A percentile compares a stretch with the other conserved stretches of the same genome.
Conservation (phyloP, 2,113 vertebrate genomes). For the Bothrops jararaca region DNA sequence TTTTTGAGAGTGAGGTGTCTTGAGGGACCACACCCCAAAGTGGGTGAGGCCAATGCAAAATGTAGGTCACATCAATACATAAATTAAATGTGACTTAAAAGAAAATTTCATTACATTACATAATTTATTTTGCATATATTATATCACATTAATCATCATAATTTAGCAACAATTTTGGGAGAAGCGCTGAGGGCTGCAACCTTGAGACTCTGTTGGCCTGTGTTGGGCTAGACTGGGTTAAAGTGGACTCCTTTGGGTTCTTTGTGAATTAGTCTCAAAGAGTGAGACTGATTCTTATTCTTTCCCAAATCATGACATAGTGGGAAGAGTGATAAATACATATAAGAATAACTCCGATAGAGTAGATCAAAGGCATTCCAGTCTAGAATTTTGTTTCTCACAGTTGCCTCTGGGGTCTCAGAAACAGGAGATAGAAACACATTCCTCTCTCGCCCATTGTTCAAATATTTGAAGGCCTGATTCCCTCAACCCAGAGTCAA, state of each 20-base stretch:
- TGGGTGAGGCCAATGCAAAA: neutral
- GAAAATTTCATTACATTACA: neutral
- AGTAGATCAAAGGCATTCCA: neutral
- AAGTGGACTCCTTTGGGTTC: neutral
- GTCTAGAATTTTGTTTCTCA: neutral
- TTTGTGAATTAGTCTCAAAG: neutral
- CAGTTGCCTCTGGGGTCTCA: neutral
- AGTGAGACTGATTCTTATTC: neutral
- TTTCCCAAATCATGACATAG: neutral
- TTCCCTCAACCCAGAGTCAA: neutral
- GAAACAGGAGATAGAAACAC: neutral
- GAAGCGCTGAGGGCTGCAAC: neutral
- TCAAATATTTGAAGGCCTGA: neutral
- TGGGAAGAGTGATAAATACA: constrained; percentile 26
- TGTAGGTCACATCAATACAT: neutral
- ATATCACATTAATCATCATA: neutral
- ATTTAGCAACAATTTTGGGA: neutral
- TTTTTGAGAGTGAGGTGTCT: neutral
- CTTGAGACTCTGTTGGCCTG: neutral
- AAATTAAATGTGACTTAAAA: neutral
- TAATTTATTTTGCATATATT: neutral
- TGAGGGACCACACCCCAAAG: neutral
- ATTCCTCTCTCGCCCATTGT: neutral
- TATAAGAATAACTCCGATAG: neutral
- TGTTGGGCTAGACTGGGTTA: neutral